Conservation (phyloP, 2,888 invertebrate species). For the Cephus pygmeus region DNA sequence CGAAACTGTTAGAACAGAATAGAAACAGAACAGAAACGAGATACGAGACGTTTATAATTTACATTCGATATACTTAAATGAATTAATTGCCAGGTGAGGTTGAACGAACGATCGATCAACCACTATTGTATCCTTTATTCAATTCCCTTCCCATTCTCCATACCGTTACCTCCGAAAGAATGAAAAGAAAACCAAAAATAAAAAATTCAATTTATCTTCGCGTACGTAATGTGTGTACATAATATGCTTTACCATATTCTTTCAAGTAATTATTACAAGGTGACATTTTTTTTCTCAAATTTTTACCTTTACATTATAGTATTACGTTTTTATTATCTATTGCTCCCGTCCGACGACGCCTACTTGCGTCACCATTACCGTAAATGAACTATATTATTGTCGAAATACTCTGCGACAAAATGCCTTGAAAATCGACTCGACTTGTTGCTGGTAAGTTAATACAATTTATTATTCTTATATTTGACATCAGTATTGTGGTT, state of each 20-base stretch:
- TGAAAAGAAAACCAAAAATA: constrained; percentile 27
- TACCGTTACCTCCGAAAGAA: constrained; percentile 11
- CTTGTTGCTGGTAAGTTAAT: neutral
- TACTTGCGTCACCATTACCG: neutral
- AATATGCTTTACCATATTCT: neutral
- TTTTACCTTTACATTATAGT: no score
- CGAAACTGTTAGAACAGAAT: no score
- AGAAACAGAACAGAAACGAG: no score
- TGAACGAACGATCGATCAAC: constrained; percentile 32
- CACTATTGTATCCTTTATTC: constrained; percentile 12
- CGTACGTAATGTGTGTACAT: constrained; percentile 18
- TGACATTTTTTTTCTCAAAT: neutral
- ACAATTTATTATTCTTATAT: neutral
- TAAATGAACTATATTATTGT: neutral
- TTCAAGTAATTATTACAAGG: neutral
- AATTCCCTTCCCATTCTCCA: neutral
- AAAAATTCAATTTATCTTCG: constrained; percentile 49
- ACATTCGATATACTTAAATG: constrained; percentile 19
- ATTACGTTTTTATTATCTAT: neutral
- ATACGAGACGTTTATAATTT: neutral
- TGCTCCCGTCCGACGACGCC: neutral
- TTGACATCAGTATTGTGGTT: neutral
- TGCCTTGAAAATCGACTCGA: neutral
- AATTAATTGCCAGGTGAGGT: constrained; percentile 23
- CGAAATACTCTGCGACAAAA: neutral